A percentile compares a stretch with the other conserved stretches of the same genome.
Evolutionary conservation across 2,888 invertebrate genomes (phyloP).

Genomic region (Chaitophorus viminalis): DNA sequence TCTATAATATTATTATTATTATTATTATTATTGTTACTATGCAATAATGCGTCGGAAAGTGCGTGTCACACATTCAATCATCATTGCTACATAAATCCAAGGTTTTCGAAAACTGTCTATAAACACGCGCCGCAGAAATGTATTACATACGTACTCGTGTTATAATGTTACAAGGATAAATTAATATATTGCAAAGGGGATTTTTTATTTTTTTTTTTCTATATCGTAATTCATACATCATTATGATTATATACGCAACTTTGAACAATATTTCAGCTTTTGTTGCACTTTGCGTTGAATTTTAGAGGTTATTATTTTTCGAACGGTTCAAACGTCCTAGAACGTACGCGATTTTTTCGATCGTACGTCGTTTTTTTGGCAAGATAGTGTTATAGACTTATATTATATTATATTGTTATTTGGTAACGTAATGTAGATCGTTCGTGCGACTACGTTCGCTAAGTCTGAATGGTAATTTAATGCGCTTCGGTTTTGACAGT

Average conservation of each 20-base stretch:
- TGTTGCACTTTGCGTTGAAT: background rate
- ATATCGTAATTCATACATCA: no score
- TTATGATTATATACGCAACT: background rate
- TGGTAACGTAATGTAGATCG: conserved; percentile 40
- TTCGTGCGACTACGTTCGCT: conserved; percentile 20
- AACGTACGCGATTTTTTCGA: conserved; percentile 8
- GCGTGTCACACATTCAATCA: no score
- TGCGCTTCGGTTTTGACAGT: conserved; percentile 50
- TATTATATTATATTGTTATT: conserved; percentile 32
- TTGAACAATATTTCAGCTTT: background rate
- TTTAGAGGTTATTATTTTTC: background rate
- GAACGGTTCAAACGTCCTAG: conserved; percentile 13
- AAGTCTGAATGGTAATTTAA: conserved; percentile 60
- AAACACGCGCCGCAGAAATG: no score
- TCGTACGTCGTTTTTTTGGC: conserved; percentile 4
- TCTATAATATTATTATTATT: no score
- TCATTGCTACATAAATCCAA: no score
- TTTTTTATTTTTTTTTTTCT: conserved; percentile 12
- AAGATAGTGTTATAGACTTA: conserved; percentile 12
- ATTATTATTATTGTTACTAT: no score
- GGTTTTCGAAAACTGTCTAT: no score
- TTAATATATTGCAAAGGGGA: background rate
- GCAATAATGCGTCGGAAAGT: no score
- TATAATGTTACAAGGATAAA: no score
- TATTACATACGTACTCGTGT: no score